These are phyloP conservation scores for Pyrgus malvae DNA, from an alignment of 2,888 invertebrate genomes.

Conservation along the genomic window DNA sequence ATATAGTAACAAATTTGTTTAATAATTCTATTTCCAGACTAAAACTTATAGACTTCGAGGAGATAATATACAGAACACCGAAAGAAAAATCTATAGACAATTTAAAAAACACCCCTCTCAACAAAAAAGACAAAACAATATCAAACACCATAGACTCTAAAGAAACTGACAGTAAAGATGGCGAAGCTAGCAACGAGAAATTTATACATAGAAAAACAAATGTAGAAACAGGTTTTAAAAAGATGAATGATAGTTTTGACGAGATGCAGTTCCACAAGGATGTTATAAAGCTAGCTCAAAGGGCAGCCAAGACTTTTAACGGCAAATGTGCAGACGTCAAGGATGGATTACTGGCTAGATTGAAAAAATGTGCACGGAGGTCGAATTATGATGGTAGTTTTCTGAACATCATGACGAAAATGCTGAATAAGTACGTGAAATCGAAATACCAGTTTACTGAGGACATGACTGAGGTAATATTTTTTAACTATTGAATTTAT, in stretches of 20 bases:
- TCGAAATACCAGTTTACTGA: conserved; percentile 45
- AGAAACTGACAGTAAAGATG: too few relatives aligned
- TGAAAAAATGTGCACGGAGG: conserved; percentile 34
- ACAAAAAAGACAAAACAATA: neutral
- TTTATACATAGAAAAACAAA: neutral
- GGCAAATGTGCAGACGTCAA: neutral
- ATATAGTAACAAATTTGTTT: too few relatives aligned
- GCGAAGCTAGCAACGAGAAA: neutral
- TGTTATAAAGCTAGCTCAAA: conserved; percentile 3
- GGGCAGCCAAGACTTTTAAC: conserved; percentile 5
- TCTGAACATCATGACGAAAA: conserved; percentile 42
- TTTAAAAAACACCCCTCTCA: neutral
- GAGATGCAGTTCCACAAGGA: conserved; percentile 19
- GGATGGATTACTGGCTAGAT: conserved; percentile 17
- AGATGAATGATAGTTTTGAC: conserved; percentile 10
- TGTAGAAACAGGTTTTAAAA: neutral
- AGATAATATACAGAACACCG: conserved; percentile 28
- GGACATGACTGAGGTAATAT: conserved; percentile 48
- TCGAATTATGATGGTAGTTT: conserved; percentile 37
- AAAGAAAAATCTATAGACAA: neutral
- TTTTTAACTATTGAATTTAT: neutral
- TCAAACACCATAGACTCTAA: neutral
- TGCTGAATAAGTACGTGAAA: conserved; percentile 46
- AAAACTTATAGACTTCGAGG: conserved; percentile 41
- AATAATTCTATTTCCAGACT: conserved; percentile 38